Evolutionary conservation across 2,113 vertebrate species (phyloP).

Genomic region (Ursus arctos): DNA sequence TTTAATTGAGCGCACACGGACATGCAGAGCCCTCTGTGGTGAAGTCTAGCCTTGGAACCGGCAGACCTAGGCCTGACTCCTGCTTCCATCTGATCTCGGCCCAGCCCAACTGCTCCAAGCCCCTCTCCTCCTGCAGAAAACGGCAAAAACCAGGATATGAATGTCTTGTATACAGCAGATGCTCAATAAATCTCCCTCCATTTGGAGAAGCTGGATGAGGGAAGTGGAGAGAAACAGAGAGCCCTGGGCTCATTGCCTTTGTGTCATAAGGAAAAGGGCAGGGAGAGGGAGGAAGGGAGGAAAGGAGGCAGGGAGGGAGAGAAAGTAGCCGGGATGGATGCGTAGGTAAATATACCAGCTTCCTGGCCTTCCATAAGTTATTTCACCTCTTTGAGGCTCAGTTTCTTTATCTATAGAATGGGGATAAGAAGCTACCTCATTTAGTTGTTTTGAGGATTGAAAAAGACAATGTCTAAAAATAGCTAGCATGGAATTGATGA

Average conservation of each 20-base stretch:
- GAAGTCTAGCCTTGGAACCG: not conserved
- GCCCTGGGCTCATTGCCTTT: not conserved
- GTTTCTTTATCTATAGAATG: not conserved
- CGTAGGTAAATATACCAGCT: not conserved
- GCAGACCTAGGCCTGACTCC: accelerated
- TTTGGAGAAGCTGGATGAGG: not conserved
- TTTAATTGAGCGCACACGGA: no score
- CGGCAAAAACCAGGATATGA: not conserved
- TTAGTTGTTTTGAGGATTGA: not conserved
- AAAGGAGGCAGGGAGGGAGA: not conserved
- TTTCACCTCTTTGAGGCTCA: not conserved
- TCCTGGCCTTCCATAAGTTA: not conserved
- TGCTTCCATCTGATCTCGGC: not conserved
- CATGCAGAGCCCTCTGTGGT: not conserved
- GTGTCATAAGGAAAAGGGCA: not conserved
- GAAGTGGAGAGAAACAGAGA: not conserved
- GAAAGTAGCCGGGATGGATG: not conserved
- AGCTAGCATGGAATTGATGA: not conserved
- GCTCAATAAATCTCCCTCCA: not conserved
- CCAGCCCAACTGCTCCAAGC: not conserved
- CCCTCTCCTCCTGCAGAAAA: not conserved
- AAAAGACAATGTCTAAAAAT: not conserved
- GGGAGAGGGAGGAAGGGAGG: not conserved
- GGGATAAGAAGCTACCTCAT: not conserved
- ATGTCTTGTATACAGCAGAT: not conserved